Percentiles rank a stretch among this genome's conserved stretches.
phyloP scores from a whole-genome alignment of 1,140 invertebrate species.

The Drosophila sp. region DNA sequence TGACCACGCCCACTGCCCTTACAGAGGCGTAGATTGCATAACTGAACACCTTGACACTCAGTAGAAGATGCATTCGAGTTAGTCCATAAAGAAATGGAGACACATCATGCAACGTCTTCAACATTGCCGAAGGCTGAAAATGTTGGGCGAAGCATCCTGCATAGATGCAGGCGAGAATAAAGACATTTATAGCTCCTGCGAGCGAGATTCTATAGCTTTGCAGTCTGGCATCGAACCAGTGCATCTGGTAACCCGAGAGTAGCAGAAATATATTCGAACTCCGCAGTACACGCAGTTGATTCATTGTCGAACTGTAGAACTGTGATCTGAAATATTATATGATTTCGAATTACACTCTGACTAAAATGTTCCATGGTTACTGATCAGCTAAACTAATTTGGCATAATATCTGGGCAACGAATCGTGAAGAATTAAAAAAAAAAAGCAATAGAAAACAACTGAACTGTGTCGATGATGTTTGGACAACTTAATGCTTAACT shows the following conservation, averaged over 20 bases:
- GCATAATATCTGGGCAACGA: constrained; percentile 53
- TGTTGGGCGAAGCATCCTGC: constrained; percentile 66
- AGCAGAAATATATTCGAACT: constrained; percentile 59
- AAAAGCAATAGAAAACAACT: constrained; percentile 5
- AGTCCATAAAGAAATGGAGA: constrained; percentile 66
- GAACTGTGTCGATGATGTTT: constrained; percentile 24
- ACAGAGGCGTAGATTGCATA: constrained; percentile 60
- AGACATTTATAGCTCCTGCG: constrained; percentile 45
- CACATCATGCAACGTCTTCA: constrained; percentile 59
- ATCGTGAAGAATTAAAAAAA: constrained; percentile 24
- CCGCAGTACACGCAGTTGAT: constrained; percentile 59
- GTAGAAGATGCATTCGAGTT: constrained; percentile 58
- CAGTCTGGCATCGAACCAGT: constrained; percentile 60
- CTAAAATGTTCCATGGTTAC: constrained; percentile 3
- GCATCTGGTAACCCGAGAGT: constrained; percentile 68
- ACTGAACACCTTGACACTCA: constrained; percentile 58
- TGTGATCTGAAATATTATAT: not conserved
- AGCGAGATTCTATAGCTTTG: constrained; percentile 57
- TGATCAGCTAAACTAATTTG: not conserved
- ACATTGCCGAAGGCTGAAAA: constrained; percentile 52
- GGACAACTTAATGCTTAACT: too few species aligned
- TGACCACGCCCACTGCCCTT: constrained; percentile 36
- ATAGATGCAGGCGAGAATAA: constrained; percentile 57
- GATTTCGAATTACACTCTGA: not conserved
- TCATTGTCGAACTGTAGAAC: constrained; percentile 45